Base-by-base conservation (phyloP, 1,140 invertebrate species). In the Varroa destructor region DNA sequence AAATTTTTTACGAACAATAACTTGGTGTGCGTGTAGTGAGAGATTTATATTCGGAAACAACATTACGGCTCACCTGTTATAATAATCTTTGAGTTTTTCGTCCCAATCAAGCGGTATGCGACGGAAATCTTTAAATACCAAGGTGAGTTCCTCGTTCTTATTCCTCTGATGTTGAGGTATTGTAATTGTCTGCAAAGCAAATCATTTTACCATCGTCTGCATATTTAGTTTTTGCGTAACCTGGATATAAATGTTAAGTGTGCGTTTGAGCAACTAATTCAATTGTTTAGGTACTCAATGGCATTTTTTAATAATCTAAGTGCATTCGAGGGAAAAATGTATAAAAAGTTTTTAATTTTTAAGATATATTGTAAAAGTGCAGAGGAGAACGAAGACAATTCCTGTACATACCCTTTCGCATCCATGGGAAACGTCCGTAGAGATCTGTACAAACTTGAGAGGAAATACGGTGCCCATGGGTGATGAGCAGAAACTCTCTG, bases 101-200 rank as follows among this genome's bases (percentile, higher is more conserved):
- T 67, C 61, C 61, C 61, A 67, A 40, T 67, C 61, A 3, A 67
- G 61, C 40, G 61, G 46, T 14, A 67, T 46, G 12, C 37, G 40
- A 40, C 61, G 61, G 61, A 67, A 67, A 40, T 67, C 61, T 37
- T 67, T 67, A 37, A 67, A 67, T 12, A 67, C 12, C 61, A 67
- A 37, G 46, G 61, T 67, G 1, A 67, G 37, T 40, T 67, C 61
- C 36, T 67, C 61, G 12, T 67, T 10, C 37, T 67, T 67, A 8
- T 67, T 67, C 61, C 61, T 67, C 46, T 67, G 61, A 37, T 43
- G 40, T 40, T 67, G 61, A 37, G 61, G 61, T 14, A 67, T 67
- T 14, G 61, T 67, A 37, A 67, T 67, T 2, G 61, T 67, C 61
- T 67, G 61, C 61, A 67, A 67, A 3, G 55, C n/a, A 12, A n/a